These are phyloP conservation scores for Calliphora vicina DNA, from an alignment of 1,140 invertebrate species.

Conservation along the genomic window DNA sequence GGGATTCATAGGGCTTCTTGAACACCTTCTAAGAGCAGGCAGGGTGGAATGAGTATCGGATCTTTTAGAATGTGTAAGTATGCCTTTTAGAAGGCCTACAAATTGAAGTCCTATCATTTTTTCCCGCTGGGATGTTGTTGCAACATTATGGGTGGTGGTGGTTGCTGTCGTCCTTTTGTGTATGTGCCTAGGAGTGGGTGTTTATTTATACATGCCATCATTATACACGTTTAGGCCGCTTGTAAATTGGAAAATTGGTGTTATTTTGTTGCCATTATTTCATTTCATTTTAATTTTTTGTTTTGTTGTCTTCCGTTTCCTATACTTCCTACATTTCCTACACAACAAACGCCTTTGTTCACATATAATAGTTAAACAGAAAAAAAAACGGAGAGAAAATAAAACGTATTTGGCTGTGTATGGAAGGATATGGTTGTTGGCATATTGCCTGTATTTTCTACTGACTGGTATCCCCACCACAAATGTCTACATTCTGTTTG, in stretches of 20 bases:
- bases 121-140: no score
- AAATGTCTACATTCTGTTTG: not conserved
- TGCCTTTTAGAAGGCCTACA: no score
- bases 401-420: constrained; percentile 38
- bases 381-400: not conserved
- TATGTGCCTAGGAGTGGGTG: not conserved
- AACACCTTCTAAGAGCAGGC: no score
- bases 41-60: no score
- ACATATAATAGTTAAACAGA: not conserved
- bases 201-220: not conserved
- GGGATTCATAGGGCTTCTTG: no score
- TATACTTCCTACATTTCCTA: constrained; percentile 22
- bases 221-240: constrained; percentile 29
- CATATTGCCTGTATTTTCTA: constrained; percentile 11
- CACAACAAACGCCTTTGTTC: not conserved
- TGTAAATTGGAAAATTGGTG: constrained; percentile 37
- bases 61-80: no score
- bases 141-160: not conserved
- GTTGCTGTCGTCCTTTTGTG: not conserved
- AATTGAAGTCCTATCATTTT: no score
- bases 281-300: constrained; percentile 17
- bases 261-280: constrained; percentile 36
- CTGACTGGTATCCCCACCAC: not conserved
- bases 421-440: constrained; percentile 20
- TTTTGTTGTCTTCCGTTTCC: constrained; percentile 36